Percentiles rank a stretch among this genome's conserved stretches.
Conservation (phyloP, 2,888 invertebrate species). For the Pyrochroa serraticornis region DNA sequence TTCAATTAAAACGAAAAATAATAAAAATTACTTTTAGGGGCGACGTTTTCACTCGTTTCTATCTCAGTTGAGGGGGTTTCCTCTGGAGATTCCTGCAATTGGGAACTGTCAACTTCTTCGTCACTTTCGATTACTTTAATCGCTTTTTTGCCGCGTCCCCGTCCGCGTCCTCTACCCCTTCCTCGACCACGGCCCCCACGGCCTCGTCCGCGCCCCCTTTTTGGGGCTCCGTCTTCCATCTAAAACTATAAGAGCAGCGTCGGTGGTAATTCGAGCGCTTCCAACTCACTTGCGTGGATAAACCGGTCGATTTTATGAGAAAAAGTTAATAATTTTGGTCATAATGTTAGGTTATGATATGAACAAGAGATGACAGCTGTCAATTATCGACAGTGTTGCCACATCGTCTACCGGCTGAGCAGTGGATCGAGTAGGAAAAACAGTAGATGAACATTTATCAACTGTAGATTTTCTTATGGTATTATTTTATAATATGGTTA, state of each 20-base stretch:
- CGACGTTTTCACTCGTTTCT: conserved; percentile 60
- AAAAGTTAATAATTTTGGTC: too few relatives aligned
- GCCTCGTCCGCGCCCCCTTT: conserved; percentile 74
- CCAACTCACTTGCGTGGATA: too few relatives aligned
- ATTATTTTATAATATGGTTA: too few relatives aligned
- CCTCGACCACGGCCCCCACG: conserved; percentile 82
- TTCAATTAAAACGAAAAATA: background rate
- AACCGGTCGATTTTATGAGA: too few relatives aligned
- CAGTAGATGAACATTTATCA: too few relatives aligned
- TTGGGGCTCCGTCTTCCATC: conserved; percentile 60
- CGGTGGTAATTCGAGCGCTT: background rate
- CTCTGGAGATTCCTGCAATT: conserved; percentile 51
- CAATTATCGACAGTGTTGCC: too few relatives aligned
- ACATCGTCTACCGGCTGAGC: too few relatives aligned
- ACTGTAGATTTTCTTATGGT: too few relatives aligned
- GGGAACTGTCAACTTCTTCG: conserved; percentile 61
- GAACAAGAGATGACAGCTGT: too few relatives aligned
- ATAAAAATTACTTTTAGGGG: conserved; percentile 60
- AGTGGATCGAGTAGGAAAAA: too few relatives aligned
- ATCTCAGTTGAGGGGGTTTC: conserved; percentile 54
- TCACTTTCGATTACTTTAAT: conserved; percentile 72
- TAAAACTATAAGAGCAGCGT: conserved; percentile 26
- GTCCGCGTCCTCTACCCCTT: conserved; percentile 72
- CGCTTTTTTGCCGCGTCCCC: conserved; percentile 76
- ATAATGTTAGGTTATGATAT: background rate